These are phyloP conservation scores for Tangara arthus DNA, from an alignment of 2,797 vertebrate species.

Conservation along the genomic window DNA sequence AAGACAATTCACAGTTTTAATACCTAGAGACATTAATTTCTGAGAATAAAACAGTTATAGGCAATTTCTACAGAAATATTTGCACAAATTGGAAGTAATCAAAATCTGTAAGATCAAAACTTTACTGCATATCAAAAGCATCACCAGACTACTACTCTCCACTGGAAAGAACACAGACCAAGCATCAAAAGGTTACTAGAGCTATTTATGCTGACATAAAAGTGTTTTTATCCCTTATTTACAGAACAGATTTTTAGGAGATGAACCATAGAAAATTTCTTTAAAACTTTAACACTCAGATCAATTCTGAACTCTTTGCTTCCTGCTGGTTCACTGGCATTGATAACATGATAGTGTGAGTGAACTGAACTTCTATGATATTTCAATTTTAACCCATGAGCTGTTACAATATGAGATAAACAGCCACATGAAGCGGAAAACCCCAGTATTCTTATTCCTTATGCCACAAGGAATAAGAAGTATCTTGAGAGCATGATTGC, in stretches of 20 bases:
- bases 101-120: not conserved
- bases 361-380: not conserved
- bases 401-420: not conserved
- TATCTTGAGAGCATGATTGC: not conserved
- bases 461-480: not conserved
- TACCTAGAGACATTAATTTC: not conserved
- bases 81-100: not conserved
- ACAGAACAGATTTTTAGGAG: not conserved
- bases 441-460: not conserved
- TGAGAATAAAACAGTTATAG: not conserved
- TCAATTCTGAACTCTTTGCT: not conserved
- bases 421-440: not conserved
- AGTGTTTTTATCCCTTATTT: not conserved
- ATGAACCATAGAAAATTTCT: not conserved
- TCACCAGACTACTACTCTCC: not conserved
- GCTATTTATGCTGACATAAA: not conserved
- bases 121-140: not conserved
- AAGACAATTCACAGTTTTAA: not conserved
- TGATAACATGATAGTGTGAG: not conserved
- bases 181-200: not conserved
- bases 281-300: not conserved
- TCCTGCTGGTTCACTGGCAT: not conserved
- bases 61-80: not conserved
- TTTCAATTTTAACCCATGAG: not conserved
- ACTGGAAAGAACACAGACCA: not conserved